Base-by-base conservation (phyloP, 2,113 vertebrate genomes). In the Girardinichthys multiradiatus region DNA sequence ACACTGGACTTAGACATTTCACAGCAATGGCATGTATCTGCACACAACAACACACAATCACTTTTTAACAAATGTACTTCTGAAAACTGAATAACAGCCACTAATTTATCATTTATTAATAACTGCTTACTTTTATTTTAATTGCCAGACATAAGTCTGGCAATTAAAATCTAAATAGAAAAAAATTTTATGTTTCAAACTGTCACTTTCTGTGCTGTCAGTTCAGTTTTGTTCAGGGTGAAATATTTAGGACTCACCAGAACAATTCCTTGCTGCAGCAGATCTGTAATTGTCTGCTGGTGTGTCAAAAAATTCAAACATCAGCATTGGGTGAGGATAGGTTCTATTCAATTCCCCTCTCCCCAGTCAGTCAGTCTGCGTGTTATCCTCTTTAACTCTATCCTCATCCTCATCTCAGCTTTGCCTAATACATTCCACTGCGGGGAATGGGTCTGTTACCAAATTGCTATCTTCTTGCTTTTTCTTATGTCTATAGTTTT, bases 331-430 rank as follows among this genome's bases (percentile, higher is more conserved):
- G 83, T 48, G 83, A 89, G 86, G 87, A 90, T 87, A 89, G 86
- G 79, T 75, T 84, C 57, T 80, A 80, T 91, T 91, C 88, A 90
- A 89, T 92, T 91, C 86, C 86, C 84, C 72, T 89, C 91, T 84
- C 90, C 1, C 69, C 87, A 86, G 91, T 91, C 81, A 86, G 84
- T 92, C 88, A 81, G 71, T 92, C 89, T 88, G 78, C 74, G 82
- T 83, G 84, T 91, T 90, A 92, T 91, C 89, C 90, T 81, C 65
- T 76, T 74, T 88, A 88, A 91, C 89, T 80, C 88, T 77, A 62
- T 86, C 74, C 85, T 87, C 84, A 91, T 87, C 82, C 87, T 70
- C 79, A 69, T 79, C 81, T 83, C 84, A 77, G 84, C 80, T 75
- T 75, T 0, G 57, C 66, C 72, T 91, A 87, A 90, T 84, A 69